These are phyloP conservation scores for Ifrita kowaldi DNA, from an alignment of 2,113 vertebrate genomes.

Conservation along the genomic window DNA sequence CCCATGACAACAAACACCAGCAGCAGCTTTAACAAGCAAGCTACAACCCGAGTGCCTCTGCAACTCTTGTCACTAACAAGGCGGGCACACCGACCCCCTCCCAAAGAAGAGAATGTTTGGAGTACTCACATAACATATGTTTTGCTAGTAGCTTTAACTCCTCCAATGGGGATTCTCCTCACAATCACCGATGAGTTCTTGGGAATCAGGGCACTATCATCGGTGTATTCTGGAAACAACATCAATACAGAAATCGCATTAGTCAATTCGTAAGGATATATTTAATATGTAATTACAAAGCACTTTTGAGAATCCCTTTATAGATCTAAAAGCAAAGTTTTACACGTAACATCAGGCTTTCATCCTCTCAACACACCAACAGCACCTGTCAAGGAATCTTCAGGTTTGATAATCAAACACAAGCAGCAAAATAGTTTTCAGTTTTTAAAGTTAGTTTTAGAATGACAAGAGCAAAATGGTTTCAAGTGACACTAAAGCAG, in stretches of 20 bases:
- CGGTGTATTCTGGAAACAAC: constrained; percentile 85
- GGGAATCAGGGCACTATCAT: constrained; percentile 86
- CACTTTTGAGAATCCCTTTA: background rate
- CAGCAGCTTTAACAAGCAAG: background rate
- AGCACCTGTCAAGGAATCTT: background rate
- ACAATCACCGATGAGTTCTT: constrained; percentile 97
- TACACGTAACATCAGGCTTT: rapidly evolving
- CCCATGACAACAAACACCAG: background rate
- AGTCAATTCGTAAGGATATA: background rate
- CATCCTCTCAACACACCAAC: background rate
- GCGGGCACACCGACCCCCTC: background rate
- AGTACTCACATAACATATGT: constrained; percentile 86
- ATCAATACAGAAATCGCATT: background rate
- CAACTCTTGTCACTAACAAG: background rate
- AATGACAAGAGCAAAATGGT: background rate
- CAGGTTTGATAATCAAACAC: background rate
- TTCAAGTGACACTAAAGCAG: background rate
- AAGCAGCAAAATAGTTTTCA: background rate
- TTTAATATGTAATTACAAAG: background rate
- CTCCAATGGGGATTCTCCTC: constrained; percentile 90
- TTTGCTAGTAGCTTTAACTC: constrained; percentile 88
- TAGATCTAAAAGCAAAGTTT: background rate
- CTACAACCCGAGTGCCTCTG: background rate
- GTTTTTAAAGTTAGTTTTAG: background rate
- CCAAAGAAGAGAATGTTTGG: too few species aligned